Evolutionary conservation across 2,113 vertebrate species (phyloP).

Genomic region (Pluvialis apricaria): DNA sequence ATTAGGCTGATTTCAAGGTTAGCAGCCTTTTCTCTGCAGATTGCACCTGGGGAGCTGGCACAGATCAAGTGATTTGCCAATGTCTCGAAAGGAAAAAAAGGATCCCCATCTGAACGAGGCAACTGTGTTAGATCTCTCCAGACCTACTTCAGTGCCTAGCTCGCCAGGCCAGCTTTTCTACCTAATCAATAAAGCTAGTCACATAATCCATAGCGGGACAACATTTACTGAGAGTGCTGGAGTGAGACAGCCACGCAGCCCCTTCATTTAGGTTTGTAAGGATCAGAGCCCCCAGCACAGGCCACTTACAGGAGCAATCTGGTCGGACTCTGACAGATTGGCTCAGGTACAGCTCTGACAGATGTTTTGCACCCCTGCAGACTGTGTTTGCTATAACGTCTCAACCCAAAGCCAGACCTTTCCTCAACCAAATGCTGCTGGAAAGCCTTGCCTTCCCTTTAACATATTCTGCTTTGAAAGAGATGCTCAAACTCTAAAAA

Average conservation of each 20-base stretch:
- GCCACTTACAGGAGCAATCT: neutral
- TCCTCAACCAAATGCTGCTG: neutral
- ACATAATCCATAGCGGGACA: neutral
- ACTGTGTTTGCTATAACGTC: fast-evolving
- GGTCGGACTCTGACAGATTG: neutral
- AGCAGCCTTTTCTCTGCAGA: neutral
- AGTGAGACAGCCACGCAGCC: neutral
- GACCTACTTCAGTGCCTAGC: neutral
- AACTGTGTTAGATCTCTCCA: neutral
- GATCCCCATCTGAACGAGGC: neutral
- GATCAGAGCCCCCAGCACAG: neutral
- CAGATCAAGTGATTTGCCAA: neutral
- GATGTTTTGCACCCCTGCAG: neutral
- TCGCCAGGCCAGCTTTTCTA: neutral
- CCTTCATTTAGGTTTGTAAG: neutral
- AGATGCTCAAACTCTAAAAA: neutral
- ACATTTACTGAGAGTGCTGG: neutral
- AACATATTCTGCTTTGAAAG: neutral
- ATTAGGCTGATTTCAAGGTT: neutral
- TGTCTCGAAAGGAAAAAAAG: neutral
- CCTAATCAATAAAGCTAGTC: neutral
- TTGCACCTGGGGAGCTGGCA: neutral
- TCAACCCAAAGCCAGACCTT: neutral
- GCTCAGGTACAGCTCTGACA: neutral
- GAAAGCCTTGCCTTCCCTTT: neutral